Conservation (phyloP, 2,888 invertebrate genomes). For the Anoplius nigerrimus region DNA sequence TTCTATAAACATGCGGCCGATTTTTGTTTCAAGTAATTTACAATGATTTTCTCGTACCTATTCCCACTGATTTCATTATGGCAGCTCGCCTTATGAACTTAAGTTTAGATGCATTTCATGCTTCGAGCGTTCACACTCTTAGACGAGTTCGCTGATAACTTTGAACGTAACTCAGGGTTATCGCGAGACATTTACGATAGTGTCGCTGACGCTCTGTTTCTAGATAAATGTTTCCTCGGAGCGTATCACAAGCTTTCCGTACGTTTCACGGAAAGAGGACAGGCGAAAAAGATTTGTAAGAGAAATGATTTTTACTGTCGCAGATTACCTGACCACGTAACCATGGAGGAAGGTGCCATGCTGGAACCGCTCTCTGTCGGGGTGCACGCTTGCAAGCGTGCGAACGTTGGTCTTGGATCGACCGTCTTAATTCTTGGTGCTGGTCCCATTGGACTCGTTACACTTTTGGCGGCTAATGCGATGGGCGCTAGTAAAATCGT, state of each 20-base stretch:
- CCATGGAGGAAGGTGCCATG: slow-evolving; percentile 94
- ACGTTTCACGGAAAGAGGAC: too few species aligned
- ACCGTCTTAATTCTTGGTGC: slow-evolving; percentile 87
- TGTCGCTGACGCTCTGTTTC: too few species aligned
- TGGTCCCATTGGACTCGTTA: slow-evolving; percentile 92
- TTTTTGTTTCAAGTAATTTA: slow-evolving; percentile 87
- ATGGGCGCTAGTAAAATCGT: slow-evolving; percentile 89
- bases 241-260: too few species aligned
- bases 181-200: too few species aligned
- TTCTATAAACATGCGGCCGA: slow-evolving; percentile 94
- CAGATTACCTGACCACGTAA: slow-evolving; percentile 92
- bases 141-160: too few species aligned
- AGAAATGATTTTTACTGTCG: slow-evolving; percentile 1
- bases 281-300: too few species aligned
- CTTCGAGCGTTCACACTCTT: too few species aligned
- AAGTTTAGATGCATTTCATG: too few species aligned
- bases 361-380: slow-evolving; percentile 95
- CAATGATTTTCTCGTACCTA: neutral
- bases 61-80: too few species aligned
- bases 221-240: too few species aligned
- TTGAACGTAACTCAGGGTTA: too few species aligned
- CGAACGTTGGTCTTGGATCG: slow-evolving; percentile 84
- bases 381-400: slow-evolving; percentile 94
- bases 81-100: neutral
- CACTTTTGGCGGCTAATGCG: slow-evolving; percentile 86